A percentile compares a stretch with the other conserved stretches of the same genome.
These are phyloP conservation scores for Bombus vancouverensis DNA, from an alignment of 1,140 invertebrate genomes.

Conservation along the genomic window DNA sequence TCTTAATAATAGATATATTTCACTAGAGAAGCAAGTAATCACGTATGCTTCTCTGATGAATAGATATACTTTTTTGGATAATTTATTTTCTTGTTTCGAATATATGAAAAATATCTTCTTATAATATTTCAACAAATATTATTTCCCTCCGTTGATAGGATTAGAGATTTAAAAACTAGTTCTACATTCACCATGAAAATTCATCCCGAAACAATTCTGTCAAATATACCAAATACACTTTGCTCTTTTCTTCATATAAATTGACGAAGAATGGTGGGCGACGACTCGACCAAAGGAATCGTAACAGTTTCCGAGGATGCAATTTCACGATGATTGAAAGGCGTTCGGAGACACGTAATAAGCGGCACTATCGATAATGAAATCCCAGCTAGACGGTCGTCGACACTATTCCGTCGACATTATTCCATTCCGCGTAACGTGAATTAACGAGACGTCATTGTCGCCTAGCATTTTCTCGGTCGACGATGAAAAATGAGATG, in stretches of 20 bases:
- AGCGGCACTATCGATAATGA: slow-evolving; percentile 62
- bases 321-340: neutral
- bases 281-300: neutral
- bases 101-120: neutral
- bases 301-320: neutral
- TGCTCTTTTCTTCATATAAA: neutral
- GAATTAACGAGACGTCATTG: slow-evolving; percentile 65
- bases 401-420: slow-evolving; percentile 58
- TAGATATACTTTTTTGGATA: neutral
- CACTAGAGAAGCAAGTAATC: neutral
- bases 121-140: no score
- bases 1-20: neutral
- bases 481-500: slow-evolving; percentile 64
- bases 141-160: neutral
- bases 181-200: neutral
- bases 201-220: neutral
- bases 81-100: neutral
- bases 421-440: slow-evolving; percentile 55
- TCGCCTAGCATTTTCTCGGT: slow-evolving; percentile 48
- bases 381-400: slow-evolving; percentile 46
- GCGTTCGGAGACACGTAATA: slow-evolving; percentile 14
- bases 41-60: neutral
- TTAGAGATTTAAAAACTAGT: no score
- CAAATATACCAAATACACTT: no score
- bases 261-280: no score